Conservation (phyloP, 1,140 invertebrate genomes). For the Mamestra configurata region DNA sequence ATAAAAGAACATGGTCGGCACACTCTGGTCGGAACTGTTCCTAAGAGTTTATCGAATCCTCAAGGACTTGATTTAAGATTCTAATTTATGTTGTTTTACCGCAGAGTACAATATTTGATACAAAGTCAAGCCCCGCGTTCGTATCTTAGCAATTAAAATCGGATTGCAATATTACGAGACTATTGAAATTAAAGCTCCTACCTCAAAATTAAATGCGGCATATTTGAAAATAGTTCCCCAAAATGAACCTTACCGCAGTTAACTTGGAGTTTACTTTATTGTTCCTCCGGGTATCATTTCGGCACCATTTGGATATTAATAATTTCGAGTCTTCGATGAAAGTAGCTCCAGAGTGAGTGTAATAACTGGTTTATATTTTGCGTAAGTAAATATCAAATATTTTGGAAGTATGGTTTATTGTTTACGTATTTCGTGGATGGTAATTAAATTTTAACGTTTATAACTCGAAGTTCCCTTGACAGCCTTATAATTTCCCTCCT, state of each 20-base stretch:
- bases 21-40: neutral
- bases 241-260: constrained; percentile 21
- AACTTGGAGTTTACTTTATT: constrained; percentile 12
- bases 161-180: constrained; percentile 42
- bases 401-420: constrained; percentile 28
- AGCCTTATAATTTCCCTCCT: neutral
- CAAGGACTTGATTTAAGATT: neutral
- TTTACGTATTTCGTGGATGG: constrained; percentile 36
- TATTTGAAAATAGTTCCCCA: neutral
- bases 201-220: constrained; percentile 37
- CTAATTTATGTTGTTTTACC: neutral
- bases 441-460: constrained; percentile 49
- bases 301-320: constrained; percentile 37
- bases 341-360: constrained; percentile 21
- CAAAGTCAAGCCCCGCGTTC: constrained; percentile 1
- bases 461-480: neutral
- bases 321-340: constrained; percentile 31
- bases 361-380: constrained; percentile 42
- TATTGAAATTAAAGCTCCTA: constrained; percentile 44
- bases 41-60: neutral
- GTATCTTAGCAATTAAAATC: constrained; percentile 51
- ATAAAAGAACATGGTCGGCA: neutral
- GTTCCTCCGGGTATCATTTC: constrained; percentile 3
- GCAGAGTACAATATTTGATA: neutral
- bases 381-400: constrained; percentile 44